Base-by-base conservation (phyloP, 2,113 vertebrate species). In the Dunckerocampus dactyliophorus region DNA sequence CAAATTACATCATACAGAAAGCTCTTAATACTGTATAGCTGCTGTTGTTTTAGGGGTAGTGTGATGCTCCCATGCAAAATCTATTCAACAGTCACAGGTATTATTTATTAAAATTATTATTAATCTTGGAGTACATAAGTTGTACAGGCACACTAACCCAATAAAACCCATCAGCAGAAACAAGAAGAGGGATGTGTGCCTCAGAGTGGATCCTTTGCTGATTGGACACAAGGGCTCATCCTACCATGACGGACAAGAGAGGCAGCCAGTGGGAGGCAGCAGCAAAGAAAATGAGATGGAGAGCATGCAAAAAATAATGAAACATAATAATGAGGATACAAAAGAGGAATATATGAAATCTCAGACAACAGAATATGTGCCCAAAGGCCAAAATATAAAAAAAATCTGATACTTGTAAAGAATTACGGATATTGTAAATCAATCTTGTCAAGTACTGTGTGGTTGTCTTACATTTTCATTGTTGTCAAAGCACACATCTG, bases 401-500 rank as follows among this genome's bases (percentile, higher is more conserved):
- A 89, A 72, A 72, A 45, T 71, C 81, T 57, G 55, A 71, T n/a
- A 69, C 9, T 13, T 66, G 67, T 42, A 37, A 57, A 42, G 12
- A 59, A 34, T 24, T 16, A 28, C 19, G 42, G 31, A 11, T 31
- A n/a, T 8, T 59, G 37, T 42, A 42, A 42, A 20, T 42, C 11
- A n/a, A 61, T 77, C 39, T 39, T 65, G 21, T 24, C 47, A 34
- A 37, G 59, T 34, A 19, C 47, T 69, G 21, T 2, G 69, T 34
- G 52, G 37, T 47, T 69, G 17, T 49, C 93, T 97, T 93, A 98
- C 97, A 67, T 89, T 76, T 63, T 86, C 82, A 63, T 95, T 94
- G 85, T 97, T 92, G 86, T 99, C 97, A 71, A 99, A 99, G 84
- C 97, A 99, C 76, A 93, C 92, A 2, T 95, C 94, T 0, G 97